phyloP scores from a whole-genome alignment of 2,113 vertebrate species.

The Pelecanoides urinatrix region DNA sequence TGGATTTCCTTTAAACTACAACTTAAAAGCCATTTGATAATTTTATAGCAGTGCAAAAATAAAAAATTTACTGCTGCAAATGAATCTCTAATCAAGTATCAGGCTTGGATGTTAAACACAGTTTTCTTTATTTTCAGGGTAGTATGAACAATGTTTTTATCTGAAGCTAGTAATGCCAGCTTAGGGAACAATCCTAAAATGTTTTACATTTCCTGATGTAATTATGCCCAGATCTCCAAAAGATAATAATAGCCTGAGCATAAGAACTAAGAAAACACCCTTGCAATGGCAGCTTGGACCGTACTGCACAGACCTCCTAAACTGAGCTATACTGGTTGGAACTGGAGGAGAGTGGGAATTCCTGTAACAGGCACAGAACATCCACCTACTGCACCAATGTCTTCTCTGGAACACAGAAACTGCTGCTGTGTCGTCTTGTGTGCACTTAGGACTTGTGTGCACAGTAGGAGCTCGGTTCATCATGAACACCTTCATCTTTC shows the following conservation, averaged over 20 bases:
- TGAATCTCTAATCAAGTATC: neutral
- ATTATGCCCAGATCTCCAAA: neutral
- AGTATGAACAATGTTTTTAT: neutral
- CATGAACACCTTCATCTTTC: neutral
- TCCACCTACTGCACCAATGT: neutral
- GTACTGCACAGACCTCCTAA: neutral
- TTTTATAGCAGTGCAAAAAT: neutral
- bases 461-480: neutral
- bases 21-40: neutral
- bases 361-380: neutral
- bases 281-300: neutral
- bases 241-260: neutral
- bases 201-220: neutral
- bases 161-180: neutral
- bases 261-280: neutral
- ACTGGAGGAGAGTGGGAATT: neutral
- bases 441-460: neutral
- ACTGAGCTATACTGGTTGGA: neutral
- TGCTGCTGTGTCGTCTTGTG: neutral
- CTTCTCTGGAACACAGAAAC: neutral
- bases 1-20: neutral
- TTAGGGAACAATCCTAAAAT: neutral
- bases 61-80: neutral
- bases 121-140: neutral
- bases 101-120: neutral